These are phyloP conservation scores for Drosophila koepferae DNA, from an alignment of 2,888 invertebrate species.

Conservation along the genomic window DNA sequence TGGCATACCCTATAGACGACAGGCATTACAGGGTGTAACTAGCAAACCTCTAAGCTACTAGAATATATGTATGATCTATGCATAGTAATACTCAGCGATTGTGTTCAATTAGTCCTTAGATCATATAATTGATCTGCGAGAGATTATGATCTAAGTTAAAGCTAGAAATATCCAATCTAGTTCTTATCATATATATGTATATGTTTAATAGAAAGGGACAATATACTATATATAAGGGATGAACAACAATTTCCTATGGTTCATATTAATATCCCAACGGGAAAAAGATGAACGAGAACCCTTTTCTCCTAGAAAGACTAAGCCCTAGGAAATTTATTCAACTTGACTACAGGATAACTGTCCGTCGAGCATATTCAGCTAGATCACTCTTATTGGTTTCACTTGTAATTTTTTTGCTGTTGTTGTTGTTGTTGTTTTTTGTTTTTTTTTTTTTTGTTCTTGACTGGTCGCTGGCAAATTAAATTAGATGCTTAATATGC, in stretches of 20 bases:
- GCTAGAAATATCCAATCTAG: no score
- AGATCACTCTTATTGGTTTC: conserved; percentile 2
- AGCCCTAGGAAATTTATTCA: no score
- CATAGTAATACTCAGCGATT: neutral
- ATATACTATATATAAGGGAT: neutral
- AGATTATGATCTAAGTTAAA: no score
- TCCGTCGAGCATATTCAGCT: neutral
- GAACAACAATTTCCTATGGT: neutral
- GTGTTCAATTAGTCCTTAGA: no score
- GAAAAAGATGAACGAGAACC: no score
- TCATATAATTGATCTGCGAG: no score
- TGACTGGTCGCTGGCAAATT: conserved; percentile 61
- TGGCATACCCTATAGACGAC: conserved; percentile 26
- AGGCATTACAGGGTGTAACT: neutral
- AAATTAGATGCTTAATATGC: conserved; percentile 80
- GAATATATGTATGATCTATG: neutral
- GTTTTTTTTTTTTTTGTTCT: conserved; percentile 11
- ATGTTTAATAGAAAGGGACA: no score
- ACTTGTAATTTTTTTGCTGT: conserved; percentile 19
- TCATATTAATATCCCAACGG: no score
- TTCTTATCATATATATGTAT: no score
- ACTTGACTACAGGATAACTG: conserved; percentile 5
- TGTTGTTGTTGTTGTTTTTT: neutral
- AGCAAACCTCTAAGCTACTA: neutral
- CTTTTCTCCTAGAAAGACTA: no score